These are phyloP conservation scores for Palaemon carinicauda DNA, from an alignment of 1,140 invertebrate species.

Conservation along the genomic window DNA sequence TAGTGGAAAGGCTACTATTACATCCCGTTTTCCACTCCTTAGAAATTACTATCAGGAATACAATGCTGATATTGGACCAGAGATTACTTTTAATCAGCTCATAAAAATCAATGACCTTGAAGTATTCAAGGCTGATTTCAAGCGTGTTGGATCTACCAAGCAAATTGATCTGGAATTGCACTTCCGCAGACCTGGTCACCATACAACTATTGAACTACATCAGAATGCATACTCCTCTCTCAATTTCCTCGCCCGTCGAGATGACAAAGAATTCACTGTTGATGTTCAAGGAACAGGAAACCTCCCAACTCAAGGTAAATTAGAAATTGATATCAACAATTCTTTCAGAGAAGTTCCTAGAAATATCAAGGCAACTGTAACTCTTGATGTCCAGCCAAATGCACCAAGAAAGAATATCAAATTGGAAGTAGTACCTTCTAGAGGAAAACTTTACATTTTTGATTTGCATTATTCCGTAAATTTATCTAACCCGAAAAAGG, in stretches of 20 bases:
- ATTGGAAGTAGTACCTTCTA: conserved; percentile 20
- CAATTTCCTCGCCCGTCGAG: conserved; percentile 22
- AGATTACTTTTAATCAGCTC: neutral
- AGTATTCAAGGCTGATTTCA: conserved; percentile 40
- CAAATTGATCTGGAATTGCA: conserved; percentile 28
- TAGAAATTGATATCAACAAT: conserved; percentile 34
- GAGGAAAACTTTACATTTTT: conserved; percentile 20
- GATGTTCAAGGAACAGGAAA: neutral
- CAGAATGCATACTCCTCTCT: conserved; percentile 15
- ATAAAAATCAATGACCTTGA: conserved; percentile 28
- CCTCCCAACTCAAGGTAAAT: neutral
- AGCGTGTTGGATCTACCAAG: neutral
- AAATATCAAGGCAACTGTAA: too few relatives aligned
- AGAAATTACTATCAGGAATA: conserved; percentile 25
- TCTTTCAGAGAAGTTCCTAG: conserved; percentile 1
- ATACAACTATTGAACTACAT: conserved; percentile 44
- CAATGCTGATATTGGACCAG: neutral
- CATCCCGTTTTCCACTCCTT: conserved; percentile 13
- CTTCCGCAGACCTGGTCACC: neutral
- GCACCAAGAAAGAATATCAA: conserved; percentile 37
- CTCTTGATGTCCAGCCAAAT: neutral
- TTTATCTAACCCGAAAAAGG: neutral
- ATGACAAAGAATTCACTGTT: neutral
- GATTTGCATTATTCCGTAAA: conserved; percentile 28
- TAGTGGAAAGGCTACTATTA: conserved; percentile 11